Evolutionary conservation across 2,888 invertebrate genomes (phyloP).

Genomic region (Allygus modestus): DNA sequence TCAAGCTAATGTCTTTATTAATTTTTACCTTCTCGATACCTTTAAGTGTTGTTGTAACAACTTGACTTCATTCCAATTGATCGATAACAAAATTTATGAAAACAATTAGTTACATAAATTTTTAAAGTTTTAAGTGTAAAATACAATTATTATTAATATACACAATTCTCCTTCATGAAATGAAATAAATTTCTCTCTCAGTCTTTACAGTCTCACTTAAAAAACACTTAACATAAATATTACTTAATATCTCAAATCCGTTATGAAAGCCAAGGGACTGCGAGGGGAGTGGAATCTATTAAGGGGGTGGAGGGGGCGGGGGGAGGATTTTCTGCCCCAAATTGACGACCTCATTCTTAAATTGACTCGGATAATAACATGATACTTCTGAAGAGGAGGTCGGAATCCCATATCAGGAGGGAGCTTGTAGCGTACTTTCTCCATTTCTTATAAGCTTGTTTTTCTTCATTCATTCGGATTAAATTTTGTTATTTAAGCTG

Average conservation of each 20-base stretch:
- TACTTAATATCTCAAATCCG: slow-evolving; percentile 32
- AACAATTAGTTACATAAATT: too few relatives aligned
- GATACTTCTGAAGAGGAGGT: slow-evolving; percentile 31
- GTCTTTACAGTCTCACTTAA: slow-evolving; percentile 11
- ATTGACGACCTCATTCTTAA: slow-evolving; percentile 45
- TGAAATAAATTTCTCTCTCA: background rate
- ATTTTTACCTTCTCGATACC: too few relatives aligned
- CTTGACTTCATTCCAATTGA: too few relatives aligned
- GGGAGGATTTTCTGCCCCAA: slow-evolving; percentile 43
- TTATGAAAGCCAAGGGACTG: background rate
- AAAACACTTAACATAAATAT: slow-evolving; percentile 28
- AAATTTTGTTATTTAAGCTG: too few relatives aligned
- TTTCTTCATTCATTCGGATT: background rate
- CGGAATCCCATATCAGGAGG: slow-evolving; percentile 9
- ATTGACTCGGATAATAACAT: slow-evolving; percentile 43
- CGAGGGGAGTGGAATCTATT: slow-evolving; percentile 27
- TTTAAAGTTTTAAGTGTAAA: too few relatives aligned
- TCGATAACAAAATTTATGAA: too few relatives aligned
- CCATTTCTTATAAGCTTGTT: slow-evolving; percentile 33
- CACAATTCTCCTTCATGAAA: too few relatives aligned
- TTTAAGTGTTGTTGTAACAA: too few relatives aligned
- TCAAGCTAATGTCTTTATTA: too few relatives aligned
- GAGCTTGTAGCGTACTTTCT: background rate
- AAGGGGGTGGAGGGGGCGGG: slow-evolving; percentile 21
- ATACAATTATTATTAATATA: too few relatives aligned